phyloP scores from a whole-genome alignment of 2,888 invertebrate species.

The Ecliptopera silaceata region DNA sequence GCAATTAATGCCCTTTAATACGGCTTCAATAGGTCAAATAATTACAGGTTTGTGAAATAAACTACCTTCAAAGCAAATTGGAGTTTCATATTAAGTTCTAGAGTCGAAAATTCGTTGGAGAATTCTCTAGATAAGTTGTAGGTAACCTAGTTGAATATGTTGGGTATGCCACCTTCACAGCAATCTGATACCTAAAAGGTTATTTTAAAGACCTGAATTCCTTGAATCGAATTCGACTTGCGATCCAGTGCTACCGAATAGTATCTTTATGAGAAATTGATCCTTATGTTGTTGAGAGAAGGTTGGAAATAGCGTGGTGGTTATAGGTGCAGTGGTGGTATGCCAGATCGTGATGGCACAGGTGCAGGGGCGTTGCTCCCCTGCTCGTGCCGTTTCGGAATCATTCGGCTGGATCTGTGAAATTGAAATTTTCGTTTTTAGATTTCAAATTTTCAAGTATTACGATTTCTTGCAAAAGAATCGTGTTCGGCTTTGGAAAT shows the following conservation, averaged over 20 bases:
- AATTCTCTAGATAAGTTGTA: not conserved
- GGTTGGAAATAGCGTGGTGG: constrained; percentile 1
- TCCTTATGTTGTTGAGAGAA: not conserved
- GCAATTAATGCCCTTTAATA: constrained; percentile 28
- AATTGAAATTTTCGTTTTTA: constrained; percentile 56
- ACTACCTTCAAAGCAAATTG: constrained; percentile 3
- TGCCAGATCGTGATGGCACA: constrained; percentile 67
- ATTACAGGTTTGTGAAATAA: constrained; percentile 16
- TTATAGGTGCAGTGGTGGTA: constrained; percentile 42
- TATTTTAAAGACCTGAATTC: constrained; percentile 2
- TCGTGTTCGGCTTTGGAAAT: too few species aligned
- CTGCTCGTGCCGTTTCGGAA: constrained; percentile 51
- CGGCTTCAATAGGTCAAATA: constrained; percentile 23
- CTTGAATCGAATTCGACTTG: constrained; percentile 2
- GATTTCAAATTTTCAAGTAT: constrained; percentile 39
- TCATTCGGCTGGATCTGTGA: constrained; percentile 52
- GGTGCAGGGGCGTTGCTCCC: constrained; percentile 72
- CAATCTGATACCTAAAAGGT: constrained; percentile 8
- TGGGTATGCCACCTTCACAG: not conserved
- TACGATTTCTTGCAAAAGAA: not conserved
- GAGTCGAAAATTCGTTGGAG: not conserved
- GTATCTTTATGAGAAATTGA: not conserved
- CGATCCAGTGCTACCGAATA: not conserved
- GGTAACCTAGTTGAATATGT: not conserved
- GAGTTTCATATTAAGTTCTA: not conserved